Base-by-base conservation (phyloP, 2,888 invertebrate genomes). In the Sepiola atlantica region DNA sequence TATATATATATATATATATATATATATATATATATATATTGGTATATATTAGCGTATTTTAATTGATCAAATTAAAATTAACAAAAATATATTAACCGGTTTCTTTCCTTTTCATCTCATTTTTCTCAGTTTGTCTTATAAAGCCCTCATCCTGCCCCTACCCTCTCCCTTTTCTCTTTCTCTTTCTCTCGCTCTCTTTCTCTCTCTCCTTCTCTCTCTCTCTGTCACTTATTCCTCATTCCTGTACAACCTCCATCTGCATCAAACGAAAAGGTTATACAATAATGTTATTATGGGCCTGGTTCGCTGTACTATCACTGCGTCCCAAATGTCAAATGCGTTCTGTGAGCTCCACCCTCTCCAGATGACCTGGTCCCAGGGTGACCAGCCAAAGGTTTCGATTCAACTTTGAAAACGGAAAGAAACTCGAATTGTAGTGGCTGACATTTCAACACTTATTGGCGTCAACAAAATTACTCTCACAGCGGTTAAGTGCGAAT, bases 311-410 rank as follows among this genome's bases (percentile, higher is more conserved):
- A 32, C 77, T 77, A n/a, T 77, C 14, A 4, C n/a, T 77, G 77
- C 77, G 14, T 45, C 77, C 77, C 77, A 77, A 77, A 77, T 77
- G 77, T 77, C 77, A 77, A 32, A 77, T 77, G 77, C 14, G n/a
- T 77, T n/a, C 16, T 77, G 77, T n/a, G 77, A 14, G 77, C 77
- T 77, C 77, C 77, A 77, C 77, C 77, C 77, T 77, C 77, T n/a
- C 77, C n/a, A 32, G 77, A 4, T 77, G 77, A 77, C 77, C 77
- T 77, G 77, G 77, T 77, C 77, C 77, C 77, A 77, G 77, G 77
- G 77, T 77, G 77, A 77, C 77, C 77, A 77, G 77, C 77, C 12
- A 77, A 77, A 77, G 77, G 77, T 77, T 77, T 77, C 77, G 77
- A 77, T 77, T 77, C 77, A n/a, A n/a, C 32, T 77, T 77, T 77